Evolutionary conservation across 2,888 invertebrate species (phyloP).

Genomic region (Mythimna vitellina): DNA sequence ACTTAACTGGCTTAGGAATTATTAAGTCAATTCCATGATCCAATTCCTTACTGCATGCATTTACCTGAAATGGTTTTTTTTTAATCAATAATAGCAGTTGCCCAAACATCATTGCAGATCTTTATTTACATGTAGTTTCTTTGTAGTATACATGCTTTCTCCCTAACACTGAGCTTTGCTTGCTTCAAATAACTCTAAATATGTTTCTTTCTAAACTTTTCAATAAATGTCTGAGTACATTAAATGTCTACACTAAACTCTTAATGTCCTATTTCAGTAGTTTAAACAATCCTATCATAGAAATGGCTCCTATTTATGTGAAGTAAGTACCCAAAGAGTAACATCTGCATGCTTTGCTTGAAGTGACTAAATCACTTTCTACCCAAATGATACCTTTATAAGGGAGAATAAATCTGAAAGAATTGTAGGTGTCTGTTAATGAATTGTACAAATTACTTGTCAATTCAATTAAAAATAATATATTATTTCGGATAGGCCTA

Average conservation of each 20-base stretch:
- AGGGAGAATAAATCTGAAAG: no score
- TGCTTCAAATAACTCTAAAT: no score
- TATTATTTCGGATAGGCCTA: no score
- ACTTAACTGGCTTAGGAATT: not conserved
- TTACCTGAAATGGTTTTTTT: not conserved
- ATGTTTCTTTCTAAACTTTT: no score
- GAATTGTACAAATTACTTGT: no score
- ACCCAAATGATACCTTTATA: not conserved
- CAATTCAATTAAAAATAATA: no score
- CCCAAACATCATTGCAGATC: not conserved
- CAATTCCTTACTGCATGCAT: constrained; percentile 1
- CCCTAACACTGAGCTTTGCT: no score
- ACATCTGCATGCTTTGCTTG: not conserved
- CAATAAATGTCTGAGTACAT: not conserved
- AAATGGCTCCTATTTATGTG: constrained; percentile 41
- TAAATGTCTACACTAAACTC: constrained; percentile 16
- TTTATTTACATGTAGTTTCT: not conserved
- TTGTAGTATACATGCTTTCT: no score
- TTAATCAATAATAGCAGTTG: no score
- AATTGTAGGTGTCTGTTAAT: no score
- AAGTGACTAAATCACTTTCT: not conserved
- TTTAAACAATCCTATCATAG: constrained; percentile 42
- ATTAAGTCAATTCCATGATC: not conserved
- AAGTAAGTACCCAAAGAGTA: constrained; percentile 40
- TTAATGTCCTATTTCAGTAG: constrained; percentile 50